These are phyloP conservation scores for Psephotus haematonotus DNA, from an alignment of 2,113 vertebrate genomes.

Conservation along the genomic window DNA sequence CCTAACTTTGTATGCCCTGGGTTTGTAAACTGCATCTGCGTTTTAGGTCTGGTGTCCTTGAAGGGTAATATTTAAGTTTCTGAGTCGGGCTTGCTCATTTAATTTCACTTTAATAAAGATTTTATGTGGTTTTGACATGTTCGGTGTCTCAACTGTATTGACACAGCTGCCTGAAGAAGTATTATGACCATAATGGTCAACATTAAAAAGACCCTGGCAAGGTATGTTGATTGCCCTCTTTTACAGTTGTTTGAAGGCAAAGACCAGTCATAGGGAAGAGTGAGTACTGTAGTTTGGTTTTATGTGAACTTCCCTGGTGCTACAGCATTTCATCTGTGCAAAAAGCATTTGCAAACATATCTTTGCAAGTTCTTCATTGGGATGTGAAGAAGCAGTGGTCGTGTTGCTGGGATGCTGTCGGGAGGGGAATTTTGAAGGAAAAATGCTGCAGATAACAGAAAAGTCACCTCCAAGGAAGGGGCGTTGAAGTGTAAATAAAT, in stretches of 20 bases:
- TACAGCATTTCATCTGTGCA: background rate
- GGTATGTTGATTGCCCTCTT: constrained; percentile 20
- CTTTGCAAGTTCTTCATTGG: background rate
- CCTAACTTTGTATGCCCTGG: background rate
- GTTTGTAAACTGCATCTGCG: background rate
- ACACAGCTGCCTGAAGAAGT: background rate
- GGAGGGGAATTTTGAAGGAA: background rate
- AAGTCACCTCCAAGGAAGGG: background rate
- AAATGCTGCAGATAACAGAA: background rate
- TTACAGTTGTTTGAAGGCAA: constrained; percentile 13
- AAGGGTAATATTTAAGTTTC: constrained; percentile 24
- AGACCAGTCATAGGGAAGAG: background rate
- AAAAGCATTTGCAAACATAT: background rate
- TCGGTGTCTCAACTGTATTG: constrained; percentile 19
- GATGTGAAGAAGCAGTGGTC: background rate
- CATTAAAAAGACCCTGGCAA: constrained; percentile 11
- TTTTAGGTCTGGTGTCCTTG: constrained; percentile 2
- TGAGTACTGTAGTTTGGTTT: background rate
- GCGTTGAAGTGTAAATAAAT: background rate
- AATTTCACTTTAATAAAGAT: constrained; percentile 58
- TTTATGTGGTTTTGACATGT: constrained; percentile 55
- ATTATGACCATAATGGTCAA: constrained; percentile 7
- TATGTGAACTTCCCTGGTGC: background rate
- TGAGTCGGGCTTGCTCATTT: background rate
- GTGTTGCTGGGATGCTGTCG: background rate